Conservation (phyloP, 1,140 invertebrate species). For the Diprion similis region DNA sequence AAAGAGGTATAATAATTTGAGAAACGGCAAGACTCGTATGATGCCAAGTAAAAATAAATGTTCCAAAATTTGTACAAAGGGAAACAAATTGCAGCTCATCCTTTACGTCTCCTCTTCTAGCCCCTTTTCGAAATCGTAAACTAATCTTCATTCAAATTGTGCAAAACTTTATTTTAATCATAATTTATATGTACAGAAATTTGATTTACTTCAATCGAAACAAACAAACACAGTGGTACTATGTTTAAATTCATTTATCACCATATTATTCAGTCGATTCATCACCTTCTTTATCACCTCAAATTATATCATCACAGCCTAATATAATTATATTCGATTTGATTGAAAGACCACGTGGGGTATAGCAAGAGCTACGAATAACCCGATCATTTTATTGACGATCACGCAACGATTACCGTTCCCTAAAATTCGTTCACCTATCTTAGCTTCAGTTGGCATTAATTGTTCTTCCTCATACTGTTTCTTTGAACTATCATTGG, state of each 20-base stretch:
- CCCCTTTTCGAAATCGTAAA: too few species aligned
- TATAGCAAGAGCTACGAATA: slow-evolving; percentile 27
- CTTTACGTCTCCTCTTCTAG: too few species aligned
- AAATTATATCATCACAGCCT: background rate
- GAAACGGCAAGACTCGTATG: too few species aligned
- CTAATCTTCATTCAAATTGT: too few species aligned
- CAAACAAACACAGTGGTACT: background rate
- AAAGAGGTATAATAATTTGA: too few species aligned
- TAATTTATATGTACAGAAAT: too few species aligned
- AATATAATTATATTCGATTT: background rate
- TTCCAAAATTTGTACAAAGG: too few species aligned
- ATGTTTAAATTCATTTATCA: background rate
- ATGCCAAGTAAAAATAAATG: too few species aligned
- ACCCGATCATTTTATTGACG: slow-evolving; percentile 22
- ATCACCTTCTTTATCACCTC: background rate
- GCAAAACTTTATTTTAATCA: too few species aligned
- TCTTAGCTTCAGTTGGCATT: background rate
- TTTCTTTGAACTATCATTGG: background rate
- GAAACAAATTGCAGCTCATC: too few species aligned
- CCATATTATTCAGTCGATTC: background rate
- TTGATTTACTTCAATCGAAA: too few species aligned
- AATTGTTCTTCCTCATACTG: background rate
- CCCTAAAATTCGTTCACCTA: background rate
- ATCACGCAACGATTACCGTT: background rate
- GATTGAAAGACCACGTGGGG: slow-evolving; percentile 25